Conservation (phyloP, 2,797 vertebrate species). For the Enteromius paludinosus region DNA sequence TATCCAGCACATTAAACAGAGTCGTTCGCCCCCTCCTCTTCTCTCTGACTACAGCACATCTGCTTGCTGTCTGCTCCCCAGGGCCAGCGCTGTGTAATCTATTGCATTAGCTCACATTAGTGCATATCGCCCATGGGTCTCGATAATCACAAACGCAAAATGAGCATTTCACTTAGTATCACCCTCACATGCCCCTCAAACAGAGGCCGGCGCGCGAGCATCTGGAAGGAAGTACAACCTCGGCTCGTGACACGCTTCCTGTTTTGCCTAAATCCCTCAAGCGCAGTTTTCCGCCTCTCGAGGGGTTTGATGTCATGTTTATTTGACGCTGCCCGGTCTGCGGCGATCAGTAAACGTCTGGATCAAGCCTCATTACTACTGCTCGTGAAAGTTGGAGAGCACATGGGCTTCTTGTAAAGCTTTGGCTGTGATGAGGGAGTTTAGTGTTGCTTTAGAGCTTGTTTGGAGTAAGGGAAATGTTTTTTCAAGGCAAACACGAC, state of each 20-base stretch:
- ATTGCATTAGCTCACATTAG: conserved; percentile 91
- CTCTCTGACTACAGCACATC: conserved; percentile 75
- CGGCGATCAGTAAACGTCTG: conserved; percentile 6
- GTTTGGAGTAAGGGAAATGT: conserved; percentile 24
- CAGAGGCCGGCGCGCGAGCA: conserved; percentile 61
- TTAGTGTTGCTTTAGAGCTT: conserved; percentile 31
- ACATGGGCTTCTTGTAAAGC: conserved; percentile 29
- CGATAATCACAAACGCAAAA: conserved; percentile 85
- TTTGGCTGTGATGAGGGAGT: conserved; percentile 41
- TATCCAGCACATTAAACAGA: conserved; percentile 74
- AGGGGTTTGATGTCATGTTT: conserved; percentile 66
- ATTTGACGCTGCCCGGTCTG: conserved; percentile 44
- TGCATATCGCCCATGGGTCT: conserved; percentile 86
- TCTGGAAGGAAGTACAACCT: conserved; percentile 66
- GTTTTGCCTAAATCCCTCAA: conserved; percentile 57
- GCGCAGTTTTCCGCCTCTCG: conserved; percentile 41
- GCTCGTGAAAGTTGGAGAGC: conserved; percentile 25
- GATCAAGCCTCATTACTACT: conserved; percentile 32
- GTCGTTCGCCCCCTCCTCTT: conserved; percentile 59
- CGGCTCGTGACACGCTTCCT: conserved; percentile 70
- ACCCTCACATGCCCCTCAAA: conserved; percentile 73
- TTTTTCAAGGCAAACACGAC: conserved; percentile 22
- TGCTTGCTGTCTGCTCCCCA: conserved; percentile 78
- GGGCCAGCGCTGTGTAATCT: conserved; percentile 83
- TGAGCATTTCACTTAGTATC: conserved; percentile 87